Conservation (phyloP, 2,113 vertebrate species). For the Coptodon bakossiorum region DNA sequence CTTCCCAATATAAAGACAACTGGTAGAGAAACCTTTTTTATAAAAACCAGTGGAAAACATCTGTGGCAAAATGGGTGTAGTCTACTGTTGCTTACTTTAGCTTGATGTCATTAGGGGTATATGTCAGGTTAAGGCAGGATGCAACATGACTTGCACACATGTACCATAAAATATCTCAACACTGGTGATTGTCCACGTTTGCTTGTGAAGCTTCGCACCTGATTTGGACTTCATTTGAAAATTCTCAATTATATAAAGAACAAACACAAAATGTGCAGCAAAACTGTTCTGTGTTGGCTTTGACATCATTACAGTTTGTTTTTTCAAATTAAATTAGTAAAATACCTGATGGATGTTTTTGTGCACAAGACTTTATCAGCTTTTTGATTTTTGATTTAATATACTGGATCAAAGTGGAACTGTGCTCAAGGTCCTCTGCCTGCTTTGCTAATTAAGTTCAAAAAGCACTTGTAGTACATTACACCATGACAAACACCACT, state of each 20-base stretch:
- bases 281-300: not conserved
- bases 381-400: not conserved
- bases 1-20: not conserved
- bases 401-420: not conserved
- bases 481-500: not conserved
- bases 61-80: not conserved
- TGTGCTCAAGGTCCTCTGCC: not conserved
- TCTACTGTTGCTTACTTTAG: not conserved
- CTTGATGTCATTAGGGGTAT: not conserved
- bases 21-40: accelerated
- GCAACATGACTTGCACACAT: not conserved
- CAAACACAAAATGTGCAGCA: not conserved
- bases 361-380: not conserved
- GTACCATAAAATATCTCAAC: not conserved
- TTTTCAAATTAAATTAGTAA: not conserved
- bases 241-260: not conserved
- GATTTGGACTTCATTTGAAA: not conserved
- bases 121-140: not conserved
- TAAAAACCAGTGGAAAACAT: not conserved
- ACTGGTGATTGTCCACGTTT: not conserved
- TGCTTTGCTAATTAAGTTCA: not conserved
- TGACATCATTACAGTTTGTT: not conserved
- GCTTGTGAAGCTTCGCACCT: not conserved
- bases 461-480: not conserved
- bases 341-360: not conserved